phyloP scores from a whole-genome alignment of 2,113 vertebrate genomes.

The Trematocara variabile region DNA sequence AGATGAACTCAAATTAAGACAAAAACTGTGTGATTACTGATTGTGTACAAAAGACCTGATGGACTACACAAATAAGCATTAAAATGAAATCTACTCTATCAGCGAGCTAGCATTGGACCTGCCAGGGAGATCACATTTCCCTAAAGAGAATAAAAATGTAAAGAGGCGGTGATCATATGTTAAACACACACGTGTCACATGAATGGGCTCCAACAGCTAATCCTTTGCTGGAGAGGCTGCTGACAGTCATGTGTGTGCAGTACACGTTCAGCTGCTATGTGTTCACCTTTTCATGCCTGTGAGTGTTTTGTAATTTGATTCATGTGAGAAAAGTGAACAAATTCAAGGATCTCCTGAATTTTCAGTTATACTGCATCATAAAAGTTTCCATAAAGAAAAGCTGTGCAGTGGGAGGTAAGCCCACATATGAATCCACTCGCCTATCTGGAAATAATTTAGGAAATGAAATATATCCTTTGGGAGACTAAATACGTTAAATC shows the following conservation, averaged over 20 bases:
- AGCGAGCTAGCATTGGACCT: background rate
- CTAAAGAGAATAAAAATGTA: background rate
- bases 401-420: background rate
- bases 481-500: background rate
- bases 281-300: background rate
- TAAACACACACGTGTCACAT: constrained; percentile 19
- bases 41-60: background rate
- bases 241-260: constrained; percentile 25
- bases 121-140: background rate
- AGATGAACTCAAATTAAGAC: background rate
- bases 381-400: background rate
- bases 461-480: background rate
- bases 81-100: background rate
- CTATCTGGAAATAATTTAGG: background rate
- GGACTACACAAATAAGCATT: background rate
- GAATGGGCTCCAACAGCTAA: background rate
- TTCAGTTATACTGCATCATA: background rate
- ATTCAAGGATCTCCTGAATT: background rate
- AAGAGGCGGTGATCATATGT: background rate
- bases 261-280: background rate
- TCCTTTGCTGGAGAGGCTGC: background rate
- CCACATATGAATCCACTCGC: background rate
- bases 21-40: background rate
- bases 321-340: background rate
- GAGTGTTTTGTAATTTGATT: background rate